Conservation (phyloP, 1,140 invertebrate species). For the Dufourea novaeangliae region DNA sequence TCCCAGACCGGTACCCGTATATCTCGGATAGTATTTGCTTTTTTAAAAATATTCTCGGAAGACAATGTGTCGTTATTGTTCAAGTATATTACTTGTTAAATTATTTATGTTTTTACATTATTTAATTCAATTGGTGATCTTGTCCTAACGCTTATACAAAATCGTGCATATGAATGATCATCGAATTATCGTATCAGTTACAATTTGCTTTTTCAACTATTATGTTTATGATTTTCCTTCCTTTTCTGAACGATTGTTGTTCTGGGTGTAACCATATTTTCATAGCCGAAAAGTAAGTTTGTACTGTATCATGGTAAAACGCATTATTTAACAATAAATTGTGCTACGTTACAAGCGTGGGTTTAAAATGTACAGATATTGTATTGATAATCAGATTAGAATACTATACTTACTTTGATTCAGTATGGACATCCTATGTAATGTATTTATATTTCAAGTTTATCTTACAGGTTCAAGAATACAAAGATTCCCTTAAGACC, state of each 20-base stretch:
- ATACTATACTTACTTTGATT: neutral
- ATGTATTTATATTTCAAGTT: constrained; percentile 63
- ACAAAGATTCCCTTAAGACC: constrained; percentile 90
- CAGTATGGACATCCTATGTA: constrained; percentile 25
- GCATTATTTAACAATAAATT: neutral
- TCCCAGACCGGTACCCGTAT: constrained; percentile 62
- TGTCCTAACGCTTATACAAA: neutral
- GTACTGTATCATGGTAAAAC: neutral
- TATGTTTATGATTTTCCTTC: neutral
- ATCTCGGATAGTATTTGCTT: neutral
- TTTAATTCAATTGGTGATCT: neutral
- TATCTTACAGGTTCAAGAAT: constrained; percentile 88
- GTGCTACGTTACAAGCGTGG: neutral
- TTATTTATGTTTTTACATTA: neutral
- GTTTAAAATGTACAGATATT: neutral
- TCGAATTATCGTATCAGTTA: neutral
- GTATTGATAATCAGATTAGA: no score
- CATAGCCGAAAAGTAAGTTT: neutral
- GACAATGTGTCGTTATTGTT: neutral
- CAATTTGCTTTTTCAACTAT: neutral
- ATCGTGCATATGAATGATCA: neutral
- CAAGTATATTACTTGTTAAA: neutral
- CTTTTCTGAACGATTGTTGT: neutral
- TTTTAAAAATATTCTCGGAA: neutral
- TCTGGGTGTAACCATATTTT: neutral